Conservation (phyloP, 1,140 invertebrate species). For the Ceratitis capitata region DNA sequence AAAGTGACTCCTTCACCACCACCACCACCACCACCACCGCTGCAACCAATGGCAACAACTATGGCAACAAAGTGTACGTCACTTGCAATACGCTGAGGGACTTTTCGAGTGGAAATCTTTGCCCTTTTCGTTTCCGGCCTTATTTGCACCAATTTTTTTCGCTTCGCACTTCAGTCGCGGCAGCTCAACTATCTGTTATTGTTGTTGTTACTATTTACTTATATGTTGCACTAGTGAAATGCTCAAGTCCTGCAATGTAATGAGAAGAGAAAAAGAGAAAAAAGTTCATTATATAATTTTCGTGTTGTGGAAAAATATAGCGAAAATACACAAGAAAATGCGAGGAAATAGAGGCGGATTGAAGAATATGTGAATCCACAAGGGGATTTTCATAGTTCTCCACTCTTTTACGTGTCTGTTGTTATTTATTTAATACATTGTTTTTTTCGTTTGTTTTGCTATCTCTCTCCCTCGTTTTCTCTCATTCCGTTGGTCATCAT, state of each 20-base stretch:
- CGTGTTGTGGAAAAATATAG: background rate
- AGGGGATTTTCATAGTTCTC: background rate
- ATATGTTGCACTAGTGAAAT: background rate
- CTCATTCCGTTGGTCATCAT: background rate
- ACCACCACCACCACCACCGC: too few species aligned
- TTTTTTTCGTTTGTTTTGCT: background rate
- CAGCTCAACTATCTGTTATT: background rate
- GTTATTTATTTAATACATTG: background rate
- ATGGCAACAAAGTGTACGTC: background rate
- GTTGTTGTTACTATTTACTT: background rate
- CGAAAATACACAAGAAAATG: background rate
- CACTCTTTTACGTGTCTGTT: background rate
- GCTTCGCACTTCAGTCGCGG: background rate
- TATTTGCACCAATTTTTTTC: background rate
- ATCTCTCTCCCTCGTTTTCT: too few species aligned
- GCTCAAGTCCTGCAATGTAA: background rate
- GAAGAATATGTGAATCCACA: slow-evolving; percentile 6
- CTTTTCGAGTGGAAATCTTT: background rate
- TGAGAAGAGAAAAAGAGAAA: background rate
- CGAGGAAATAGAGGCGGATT: slow-evolving; percentile 1
- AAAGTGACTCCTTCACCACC: background rate
- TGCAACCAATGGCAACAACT: background rate
- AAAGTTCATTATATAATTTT: background rate
- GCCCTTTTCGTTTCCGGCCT: background rate
- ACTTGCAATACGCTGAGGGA: background rate